These are phyloP conservation scores for Proales similis DNA, from an alignment of 1,140 invertebrate genomes.

Conservation along the genomic window DNA sequence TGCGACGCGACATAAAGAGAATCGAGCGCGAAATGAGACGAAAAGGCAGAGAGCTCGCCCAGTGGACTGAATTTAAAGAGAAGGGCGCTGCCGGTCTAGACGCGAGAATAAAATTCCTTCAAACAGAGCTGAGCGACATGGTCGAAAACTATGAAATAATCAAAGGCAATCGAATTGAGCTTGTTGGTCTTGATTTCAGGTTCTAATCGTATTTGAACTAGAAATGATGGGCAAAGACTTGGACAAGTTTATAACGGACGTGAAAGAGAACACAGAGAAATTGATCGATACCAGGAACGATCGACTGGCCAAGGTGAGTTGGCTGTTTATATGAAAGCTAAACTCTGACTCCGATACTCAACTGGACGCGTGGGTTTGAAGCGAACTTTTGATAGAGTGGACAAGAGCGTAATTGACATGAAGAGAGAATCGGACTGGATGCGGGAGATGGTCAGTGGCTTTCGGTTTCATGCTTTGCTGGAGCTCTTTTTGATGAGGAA, in stretches of 20 bases:
- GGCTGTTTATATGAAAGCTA: neutral
- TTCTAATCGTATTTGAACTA: neutral
- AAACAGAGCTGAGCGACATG: constrained; percentile 31
- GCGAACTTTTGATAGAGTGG: constrained; percentile 10
- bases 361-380: too few relatives aligned
- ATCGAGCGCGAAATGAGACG: constrained; percentile 12
- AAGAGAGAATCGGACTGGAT: constrained; percentile 22
- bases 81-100: constrained; percentile 3
- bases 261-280: constrained; percentile 15
- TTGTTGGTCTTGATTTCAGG: neutral
- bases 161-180: neutral
- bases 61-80: constrained; percentile 20
- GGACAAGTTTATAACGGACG: neutral
- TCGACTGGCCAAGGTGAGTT: constrained; percentile 2
- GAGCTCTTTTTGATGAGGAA: neutral
- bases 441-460: constrained; percentile 1
- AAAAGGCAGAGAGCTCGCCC: constrained; percentile 1
- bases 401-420: constrained; percentile 7
- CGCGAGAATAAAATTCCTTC: constrained; percentile 17
- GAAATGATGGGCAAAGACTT: too few relatives aligned
- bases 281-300: constrained; percentile 27
- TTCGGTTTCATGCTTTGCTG: neutral
- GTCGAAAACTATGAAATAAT: constrained; percentile 35
- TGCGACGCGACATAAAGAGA: constrained; percentile 16
- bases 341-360: too few relatives aligned